phyloP scores from a whole-genome alignment of 2,113 vertebrate species.

The Laticauda laticaudata region DNA sequence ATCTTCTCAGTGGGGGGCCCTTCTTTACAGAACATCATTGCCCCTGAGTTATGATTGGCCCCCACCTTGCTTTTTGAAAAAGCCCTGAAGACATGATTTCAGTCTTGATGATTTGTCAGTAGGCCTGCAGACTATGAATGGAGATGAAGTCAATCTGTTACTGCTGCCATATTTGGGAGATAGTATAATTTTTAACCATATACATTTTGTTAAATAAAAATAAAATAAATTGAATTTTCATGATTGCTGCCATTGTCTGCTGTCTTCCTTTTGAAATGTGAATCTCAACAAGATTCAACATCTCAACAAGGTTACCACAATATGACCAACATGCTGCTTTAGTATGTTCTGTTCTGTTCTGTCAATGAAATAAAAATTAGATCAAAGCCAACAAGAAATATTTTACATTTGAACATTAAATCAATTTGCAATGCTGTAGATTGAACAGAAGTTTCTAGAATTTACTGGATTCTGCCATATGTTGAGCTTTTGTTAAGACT shows the following conservation, averaged over 20 bases:
- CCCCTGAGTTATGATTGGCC: too few species aligned
- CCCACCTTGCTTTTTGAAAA: neutral
- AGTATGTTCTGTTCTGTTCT: neutral
- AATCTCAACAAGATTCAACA: too few species aligned
- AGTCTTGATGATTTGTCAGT: neutral
- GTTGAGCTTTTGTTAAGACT: constrained; percentile 48
- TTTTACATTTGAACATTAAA: neutral
- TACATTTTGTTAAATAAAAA: neutral
- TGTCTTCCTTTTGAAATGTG: neutral
- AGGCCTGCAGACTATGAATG: neutral
- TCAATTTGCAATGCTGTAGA: constrained; percentile 34
- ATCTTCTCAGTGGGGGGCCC: neutral
- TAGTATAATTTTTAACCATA: neutral
- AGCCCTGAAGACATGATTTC: neutral
- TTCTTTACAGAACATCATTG: neutral
- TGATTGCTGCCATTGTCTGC: neutral
- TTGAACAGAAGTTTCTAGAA: constrained; percentile 34
- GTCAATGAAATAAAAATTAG: neutral
- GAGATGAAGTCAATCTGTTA: neutral
- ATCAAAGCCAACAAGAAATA: neutral
- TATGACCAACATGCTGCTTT: neutral
- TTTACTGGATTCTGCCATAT: constrained; percentile 47
- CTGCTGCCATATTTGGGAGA: neutral
- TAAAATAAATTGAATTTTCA: neutral
- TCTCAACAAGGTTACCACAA: neutral